Evolutionary conservation across 2,888 invertebrate species (phyloP).

Genomic region (Rhingia rostrata): DNA sequence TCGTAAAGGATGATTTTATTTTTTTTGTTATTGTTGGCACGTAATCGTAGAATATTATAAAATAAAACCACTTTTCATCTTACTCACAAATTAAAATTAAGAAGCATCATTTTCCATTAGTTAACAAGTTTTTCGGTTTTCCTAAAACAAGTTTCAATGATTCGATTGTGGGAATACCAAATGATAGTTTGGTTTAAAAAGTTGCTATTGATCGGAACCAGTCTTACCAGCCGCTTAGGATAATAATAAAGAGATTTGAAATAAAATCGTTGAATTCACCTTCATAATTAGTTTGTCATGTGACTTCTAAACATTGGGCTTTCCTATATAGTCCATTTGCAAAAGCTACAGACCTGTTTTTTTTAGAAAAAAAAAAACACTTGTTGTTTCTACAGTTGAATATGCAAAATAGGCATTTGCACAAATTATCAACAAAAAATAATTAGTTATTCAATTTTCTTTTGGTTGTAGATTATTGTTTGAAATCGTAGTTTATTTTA

Average conservation of each 20-base stretch:
- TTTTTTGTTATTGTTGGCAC: neutral
- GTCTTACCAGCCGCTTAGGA: neutral
- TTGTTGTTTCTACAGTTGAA: constrained; percentile 4
- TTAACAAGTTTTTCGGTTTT: constrained; percentile 19
- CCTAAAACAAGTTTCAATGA: constrained; percentile 13
- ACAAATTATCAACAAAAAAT: neutral
- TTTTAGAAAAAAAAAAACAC: constrained; percentile 23
- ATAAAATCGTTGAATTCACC: no score
- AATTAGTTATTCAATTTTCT: constrained; percentile 6
- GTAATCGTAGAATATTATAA: constrained; percentile 3
- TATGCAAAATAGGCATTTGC: neutral
- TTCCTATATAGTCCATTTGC: neutral
- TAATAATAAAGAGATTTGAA: no score
- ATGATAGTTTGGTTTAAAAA: neutral
- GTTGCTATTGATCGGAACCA: neutral
- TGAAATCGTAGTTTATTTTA: constrained; percentile 29
- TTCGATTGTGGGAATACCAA: constrained; percentile 19
- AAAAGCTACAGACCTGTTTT: neutral
- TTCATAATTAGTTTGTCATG: no score
- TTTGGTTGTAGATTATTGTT: no score
- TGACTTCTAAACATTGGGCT: no score
- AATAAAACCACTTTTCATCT: neutral
- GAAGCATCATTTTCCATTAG: neutral
- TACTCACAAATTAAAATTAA: constrained; percentile 24
- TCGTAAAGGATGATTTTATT: neutral